Base-by-base conservation (phyloP, 2,888 invertebrate genomes). In the Drosophila leonis region DNA sequence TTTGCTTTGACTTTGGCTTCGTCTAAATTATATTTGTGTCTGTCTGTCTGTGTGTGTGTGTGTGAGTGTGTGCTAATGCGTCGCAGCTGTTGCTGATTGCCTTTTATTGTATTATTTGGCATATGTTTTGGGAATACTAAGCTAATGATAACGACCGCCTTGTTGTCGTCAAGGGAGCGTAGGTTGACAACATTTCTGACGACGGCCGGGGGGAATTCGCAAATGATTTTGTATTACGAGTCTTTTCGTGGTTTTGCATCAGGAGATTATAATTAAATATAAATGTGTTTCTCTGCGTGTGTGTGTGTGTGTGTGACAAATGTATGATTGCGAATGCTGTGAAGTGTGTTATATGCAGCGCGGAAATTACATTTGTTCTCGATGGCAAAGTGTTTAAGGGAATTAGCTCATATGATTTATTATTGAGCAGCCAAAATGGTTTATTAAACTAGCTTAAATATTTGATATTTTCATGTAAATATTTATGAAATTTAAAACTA, bases 71-170 rank as follows among this genome's bases (percentile, higher is more conserved):
- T 61, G 65, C 70, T 81, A 81, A 81, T 80, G 70, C 70, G 66
- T 64, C 65, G 75, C 80, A 81, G 80, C 80, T 81, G 80, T 80
- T 81, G 80, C 80, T 82, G 82, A 81, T 81, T 82, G 82, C 79
- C 75, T 81, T 81, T 81, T 75, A 82, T 81, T 81, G 77, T 82
- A 81, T 81, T 81, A 81, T 72, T 74, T 69, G 79, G 80, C 82
- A 82, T 81, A 82, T 81, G 82, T 77, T 81, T 82, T 68, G 80
- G 80, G 82, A 81, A 77, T 74, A 81, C 61, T 74, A 49, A 52
- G 68, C 80, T 82, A 81, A 81, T 81, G 80, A 77, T 81, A 77
- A 81, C 79, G 82, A 72, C 63, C 71, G 68, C 48, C 48, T 62
- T 55, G 52, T 60, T 55, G 52, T 27, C 37, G 54, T 39, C 39